Base-by-base conservation (phyloP, 2,888 invertebrate genomes). In the Cephalotes varians region DNA sequence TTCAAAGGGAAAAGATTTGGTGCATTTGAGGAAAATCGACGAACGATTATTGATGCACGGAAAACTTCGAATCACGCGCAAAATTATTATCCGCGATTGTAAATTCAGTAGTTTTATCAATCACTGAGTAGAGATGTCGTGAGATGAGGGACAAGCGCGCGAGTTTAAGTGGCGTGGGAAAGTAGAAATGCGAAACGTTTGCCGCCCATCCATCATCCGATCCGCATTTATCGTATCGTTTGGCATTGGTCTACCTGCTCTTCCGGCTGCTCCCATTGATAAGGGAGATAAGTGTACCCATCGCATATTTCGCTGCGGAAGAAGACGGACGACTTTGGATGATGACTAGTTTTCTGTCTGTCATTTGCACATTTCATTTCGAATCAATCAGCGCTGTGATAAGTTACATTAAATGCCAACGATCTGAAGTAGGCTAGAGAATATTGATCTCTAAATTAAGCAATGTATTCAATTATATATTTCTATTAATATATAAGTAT, bases 151-250 rank as follows among this genome's bases (percentile, higher is more conserved):
- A 62, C 81, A 51, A 25, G 73, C 77, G n/a, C 82, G 44, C 79
- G 86, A 84, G 82, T 86, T 90, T 92, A 92, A 92, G 92, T 92
- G 92, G 91, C 88, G 92, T 92, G 92, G 91, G 92, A 92, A 91
- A 88, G 88, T 67, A 83, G 88, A 86, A 91, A 87, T 89, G 91
- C 87, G 90, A 87, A 86, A 85, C 85, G 88, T 85, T 86, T 62
- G 87, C 49, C 79, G 87, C 82, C 86, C 91, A 91, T 92, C 91
- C 91, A 92, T 92, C 92, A 91, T 91, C 91, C 88, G 87, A 91
- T 90, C 89, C 89, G 90, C 85, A 85, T 88, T 86, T 85, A 90
- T 90, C 90, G 90, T 83, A 87, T 87, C 89, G 87, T 88, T 89
- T 87, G 89, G 86, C 89, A 82, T 77, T 85, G 89, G 86, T 84